phyloP scores from a whole-genome alignment of 2,888 invertebrate species.

The Meganola albula region DNA sequence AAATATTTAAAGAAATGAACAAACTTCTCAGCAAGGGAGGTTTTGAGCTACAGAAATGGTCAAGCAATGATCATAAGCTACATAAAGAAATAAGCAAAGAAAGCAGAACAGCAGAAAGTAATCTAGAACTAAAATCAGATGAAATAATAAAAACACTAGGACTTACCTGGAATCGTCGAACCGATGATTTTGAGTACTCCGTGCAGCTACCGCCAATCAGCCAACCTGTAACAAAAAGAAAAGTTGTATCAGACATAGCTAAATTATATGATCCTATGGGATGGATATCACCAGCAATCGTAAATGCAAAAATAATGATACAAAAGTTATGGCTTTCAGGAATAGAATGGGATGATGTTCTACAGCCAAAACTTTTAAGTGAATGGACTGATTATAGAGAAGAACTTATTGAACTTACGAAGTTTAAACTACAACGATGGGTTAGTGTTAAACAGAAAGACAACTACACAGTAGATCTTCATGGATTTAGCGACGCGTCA shows the following conservation, averaged over 20 bases:
- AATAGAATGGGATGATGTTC: too few species aligned
- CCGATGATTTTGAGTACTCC: constrained; percentile 26
- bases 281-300: constrained; percentile 20
- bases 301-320: constrained; percentile 14
- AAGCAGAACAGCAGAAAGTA: neutral
- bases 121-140: constrained; percentile 19
- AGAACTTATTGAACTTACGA: constrained; percentile 5
- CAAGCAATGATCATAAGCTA: neutral
- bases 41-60: constrained; percentile 26
- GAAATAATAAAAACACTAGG: constrained; percentile 26
- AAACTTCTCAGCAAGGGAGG: constrained; percentile 20
- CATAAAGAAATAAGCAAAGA: neutral
- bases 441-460: constrained; percentile 1
- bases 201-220: constrained; percentile 18
- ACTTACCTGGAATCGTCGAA: constrained; percentile 27
- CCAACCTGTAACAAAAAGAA: constrained; percentile 31
- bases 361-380: constrained; percentile 6
- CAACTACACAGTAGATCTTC: constrained; percentile 11
- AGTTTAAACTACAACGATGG: constrained; percentile 13
- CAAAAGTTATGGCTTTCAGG: too few species aligned
- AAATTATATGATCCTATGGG: constrained; percentile 33
- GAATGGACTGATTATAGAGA: constrained; percentile 11
- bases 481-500: constrained; percentile 19
- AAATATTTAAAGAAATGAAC: constrained; percentile 22
- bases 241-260: constrained; percentile 30